These are phyloP conservation scores for Leptinotarsa defecta DNA, from an alignment of 1,140 invertebrate species.

Conservation along the genomic window DNA sequence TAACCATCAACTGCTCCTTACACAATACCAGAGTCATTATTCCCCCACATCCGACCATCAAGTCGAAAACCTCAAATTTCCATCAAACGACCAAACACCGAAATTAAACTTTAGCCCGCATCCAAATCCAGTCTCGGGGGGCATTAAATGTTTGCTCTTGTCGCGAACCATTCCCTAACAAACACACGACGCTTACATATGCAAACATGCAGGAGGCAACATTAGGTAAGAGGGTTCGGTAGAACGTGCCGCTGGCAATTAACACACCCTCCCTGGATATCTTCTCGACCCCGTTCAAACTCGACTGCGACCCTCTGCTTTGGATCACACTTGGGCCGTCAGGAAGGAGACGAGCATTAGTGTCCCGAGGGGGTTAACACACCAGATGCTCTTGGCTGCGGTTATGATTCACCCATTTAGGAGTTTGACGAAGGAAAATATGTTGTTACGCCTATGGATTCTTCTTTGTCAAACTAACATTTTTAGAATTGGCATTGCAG, in stretches of 20 bases:
- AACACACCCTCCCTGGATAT: conserved; percentile 11
- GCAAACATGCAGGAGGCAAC: conserved; percentile 8
- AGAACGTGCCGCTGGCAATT: conserved; percentile 15
- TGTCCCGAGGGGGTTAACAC: neutral
- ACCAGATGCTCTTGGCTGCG: neutral
- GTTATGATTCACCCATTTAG: neutral
- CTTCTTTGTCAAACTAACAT: too few relatives aligned
- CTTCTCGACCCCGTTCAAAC: neutral
- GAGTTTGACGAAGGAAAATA: neutral
- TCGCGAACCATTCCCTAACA: neutral
- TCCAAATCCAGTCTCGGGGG: conserved; percentile 17
- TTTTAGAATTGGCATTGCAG: too few relatives aligned
- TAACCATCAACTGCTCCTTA: too few relatives aligned
- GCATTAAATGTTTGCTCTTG: conserved; percentile 3
- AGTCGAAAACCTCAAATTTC: conserved; percentile 11
- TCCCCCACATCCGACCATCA: neutral
- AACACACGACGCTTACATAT: conserved; percentile 17
- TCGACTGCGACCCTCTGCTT: neutral
- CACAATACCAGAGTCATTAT: neutral
- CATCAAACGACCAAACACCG: conserved; percentile 10
- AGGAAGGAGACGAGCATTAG: neutral
- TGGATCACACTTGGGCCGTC: neutral
- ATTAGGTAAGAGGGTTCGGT: neutral
- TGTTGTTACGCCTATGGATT: neutral
- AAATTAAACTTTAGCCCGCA: conserved; percentile 10